Conservation (phyloP, 92 coral and sea anemone species). For the Umimayanthus chanpuru region DNA sequence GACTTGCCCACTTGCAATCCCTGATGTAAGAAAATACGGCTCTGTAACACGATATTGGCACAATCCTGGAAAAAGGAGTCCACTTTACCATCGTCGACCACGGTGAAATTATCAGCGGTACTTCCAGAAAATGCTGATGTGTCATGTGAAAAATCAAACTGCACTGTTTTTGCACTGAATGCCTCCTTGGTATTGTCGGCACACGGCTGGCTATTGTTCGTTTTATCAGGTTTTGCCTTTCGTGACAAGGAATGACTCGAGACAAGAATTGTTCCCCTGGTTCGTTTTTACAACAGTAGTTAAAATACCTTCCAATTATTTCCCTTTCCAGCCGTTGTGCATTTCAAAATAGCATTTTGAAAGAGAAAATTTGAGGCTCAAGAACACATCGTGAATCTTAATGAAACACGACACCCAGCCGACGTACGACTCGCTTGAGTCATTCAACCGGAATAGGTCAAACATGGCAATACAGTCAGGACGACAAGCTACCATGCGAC, state of each 20-base stretch:
- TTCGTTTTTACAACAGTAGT: neutral
- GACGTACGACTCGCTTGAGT: neutral
- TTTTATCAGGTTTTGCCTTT: neutral
- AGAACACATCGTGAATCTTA: neutral
- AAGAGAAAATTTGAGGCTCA: neutral
- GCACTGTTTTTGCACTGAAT: neutral
- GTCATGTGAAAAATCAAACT: neutral
- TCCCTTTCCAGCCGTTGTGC: neutral
- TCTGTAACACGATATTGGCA: constrained; percentile 21
- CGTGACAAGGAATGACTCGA: constrained; percentile 30
- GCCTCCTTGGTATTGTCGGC: neutral
- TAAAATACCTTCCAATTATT: neutral
- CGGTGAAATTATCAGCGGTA: constrained; percentile 36
- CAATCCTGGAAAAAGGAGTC: constrained; percentile 24
- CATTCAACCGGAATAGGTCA: neutral
- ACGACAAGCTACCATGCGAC: neutral
- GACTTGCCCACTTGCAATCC: constrained; percentile 47
- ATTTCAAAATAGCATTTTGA: neutral
- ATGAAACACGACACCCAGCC: constrained; percentile 11
- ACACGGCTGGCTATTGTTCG: neutral
- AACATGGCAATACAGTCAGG: neutral
- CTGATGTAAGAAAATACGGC: constrained; percentile 43
- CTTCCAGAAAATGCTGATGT: constrained; percentile 31
- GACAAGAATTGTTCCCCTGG: neutral
- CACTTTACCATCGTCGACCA: constrained; percentile 13